phyloP scores from a whole-genome alignment of 2,797 vertebrate species.

The Tadarida brasiliensis region DNA sequence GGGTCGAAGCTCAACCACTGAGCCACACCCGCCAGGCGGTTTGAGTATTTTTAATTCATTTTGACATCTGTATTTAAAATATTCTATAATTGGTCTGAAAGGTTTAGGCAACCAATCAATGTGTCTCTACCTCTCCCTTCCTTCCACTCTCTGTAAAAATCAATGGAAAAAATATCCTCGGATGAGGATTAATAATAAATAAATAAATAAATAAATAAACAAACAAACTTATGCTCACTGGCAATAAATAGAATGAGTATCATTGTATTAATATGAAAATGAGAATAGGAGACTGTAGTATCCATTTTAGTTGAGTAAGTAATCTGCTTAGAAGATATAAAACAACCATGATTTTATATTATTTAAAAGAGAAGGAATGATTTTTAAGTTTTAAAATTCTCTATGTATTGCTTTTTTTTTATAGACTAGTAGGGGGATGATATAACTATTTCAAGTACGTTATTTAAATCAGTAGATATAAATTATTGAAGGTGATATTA shows the following conservation, averaged over 20 bases:
- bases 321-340: not conserved
- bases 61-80: conserved; percentile 28
- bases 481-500: not conserved
- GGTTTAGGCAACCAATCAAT: not conserved
- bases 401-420: conserved; percentile 22
- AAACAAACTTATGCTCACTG: not conserved
- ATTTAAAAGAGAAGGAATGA: conserved; percentile 51
- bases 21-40: not conserved
- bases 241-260: not conserved
- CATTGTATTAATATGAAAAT: not conserved
- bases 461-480: conserved; percentile 38
- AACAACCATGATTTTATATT: not conserved
- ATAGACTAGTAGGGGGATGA: not conserved
- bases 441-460: not conserved
- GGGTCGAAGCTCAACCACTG: too few relatives aligned
- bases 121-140: too few relatives aligned
- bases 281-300: not conserved
- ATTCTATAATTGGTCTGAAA: conserved; percentile 37
- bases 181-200: too few relatives aligned
- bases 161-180: too few relatives aligned
- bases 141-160: too few relatives aligned
- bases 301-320: conserved; percentile 15
- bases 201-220: too few relatives aligned
- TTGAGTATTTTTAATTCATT: conserved; percentile 59
- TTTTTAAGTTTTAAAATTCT: not conserved